Evolutionary conservation across 2,113 vertebrate species (phyloP), one percentile per base, ranked within the genome.

Genomic region (Gadus macrocephalus): DNA sequence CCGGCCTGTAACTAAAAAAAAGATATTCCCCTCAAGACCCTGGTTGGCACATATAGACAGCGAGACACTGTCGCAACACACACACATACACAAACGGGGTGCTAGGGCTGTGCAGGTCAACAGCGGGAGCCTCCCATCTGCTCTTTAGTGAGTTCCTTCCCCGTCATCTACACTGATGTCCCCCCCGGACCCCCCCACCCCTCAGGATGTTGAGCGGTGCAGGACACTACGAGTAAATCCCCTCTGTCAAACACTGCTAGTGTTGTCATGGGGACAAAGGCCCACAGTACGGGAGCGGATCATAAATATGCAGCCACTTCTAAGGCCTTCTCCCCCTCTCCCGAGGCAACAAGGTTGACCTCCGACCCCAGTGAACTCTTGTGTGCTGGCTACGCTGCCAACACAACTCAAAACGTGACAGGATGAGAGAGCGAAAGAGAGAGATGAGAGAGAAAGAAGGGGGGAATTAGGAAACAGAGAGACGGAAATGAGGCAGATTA

Each of bases 211-310:
- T 68, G 67, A 59, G 38, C 49, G 20, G 53, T 77, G 74, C 69
- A 73, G 66, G 75, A 76, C 68, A 53, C 69, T 73, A 76, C 68
- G 35, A 75, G 68, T 68, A 71, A 81, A 73, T 76, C 71, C 63
- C 63, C 70, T 81, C 76, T 84, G 73, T 88, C 78, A 86, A 90
- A 86, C 82, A 83, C 82, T 55, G 60, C 66, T 64, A 78, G 63
- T 53, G 64, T 73, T 76, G 68, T 82, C 77, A 25, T 35, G 62
- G 81, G 67, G 79, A 74, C 66, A 8, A 15, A 63, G 67, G 72
- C 70, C 67, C 76, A 85, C 73, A 83, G 78, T 70, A 86, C 64
- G 16, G 79, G 76, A 83, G 82, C 76, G 65, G 27, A 71, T 60
- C 73, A 78, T 76, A 81, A 86, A 83, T 81, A 82, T 2, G n/a